Percentiles rank a stretch among this genome's conserved stretches.
Conservation (phyloP, 2,888 invertebrate species). For the Phortica okadai region DNA sequence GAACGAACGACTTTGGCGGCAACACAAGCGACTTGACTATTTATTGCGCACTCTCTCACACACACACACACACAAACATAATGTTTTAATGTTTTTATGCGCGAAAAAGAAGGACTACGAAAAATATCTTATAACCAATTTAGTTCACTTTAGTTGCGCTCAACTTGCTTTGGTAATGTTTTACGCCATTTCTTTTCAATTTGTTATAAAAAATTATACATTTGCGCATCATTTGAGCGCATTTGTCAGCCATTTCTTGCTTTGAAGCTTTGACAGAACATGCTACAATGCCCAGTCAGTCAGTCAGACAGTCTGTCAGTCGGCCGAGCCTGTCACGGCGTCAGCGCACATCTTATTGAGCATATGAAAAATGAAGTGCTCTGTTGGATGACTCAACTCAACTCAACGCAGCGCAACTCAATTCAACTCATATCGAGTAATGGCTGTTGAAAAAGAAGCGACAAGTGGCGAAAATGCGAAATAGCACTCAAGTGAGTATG, state of each 20-base stretch:
- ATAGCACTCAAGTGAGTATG: slow-evolving; percentile 13
- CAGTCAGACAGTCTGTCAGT: background rate
- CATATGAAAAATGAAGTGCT: slow-evolving; percentile 52
- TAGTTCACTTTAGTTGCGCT: background rate
- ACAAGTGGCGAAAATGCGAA: slow-evolving; percentile 28
- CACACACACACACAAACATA: too few species aligned
- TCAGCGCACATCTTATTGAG: slow-evolving; percentile 48
- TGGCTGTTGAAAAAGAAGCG: background rate
- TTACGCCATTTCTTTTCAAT: slow-evolving; percentile 3
- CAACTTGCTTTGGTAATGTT: background rate
- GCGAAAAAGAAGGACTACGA: background rate
- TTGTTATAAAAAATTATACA: background rate
- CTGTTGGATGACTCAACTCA: slow-evolving; percentile 9
- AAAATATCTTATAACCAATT: background rate
- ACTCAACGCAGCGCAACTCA: background rate
- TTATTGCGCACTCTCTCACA: too few species aligned
- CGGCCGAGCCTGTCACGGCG: too few species aligned
- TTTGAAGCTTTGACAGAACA: background rate
- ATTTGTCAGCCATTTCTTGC: slow-evolving; percentile 16
- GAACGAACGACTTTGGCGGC: too few species aligned
- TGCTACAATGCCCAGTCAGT: background rate
- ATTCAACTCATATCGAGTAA: background rate
- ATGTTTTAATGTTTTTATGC: too few species aligned
- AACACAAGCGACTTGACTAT: too few species aligned
- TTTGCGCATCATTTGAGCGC: slow-evolving; percentile 13